Conservation (phyloP, 2,113 vertebrate species). For the Salvator merianae region DNA sequence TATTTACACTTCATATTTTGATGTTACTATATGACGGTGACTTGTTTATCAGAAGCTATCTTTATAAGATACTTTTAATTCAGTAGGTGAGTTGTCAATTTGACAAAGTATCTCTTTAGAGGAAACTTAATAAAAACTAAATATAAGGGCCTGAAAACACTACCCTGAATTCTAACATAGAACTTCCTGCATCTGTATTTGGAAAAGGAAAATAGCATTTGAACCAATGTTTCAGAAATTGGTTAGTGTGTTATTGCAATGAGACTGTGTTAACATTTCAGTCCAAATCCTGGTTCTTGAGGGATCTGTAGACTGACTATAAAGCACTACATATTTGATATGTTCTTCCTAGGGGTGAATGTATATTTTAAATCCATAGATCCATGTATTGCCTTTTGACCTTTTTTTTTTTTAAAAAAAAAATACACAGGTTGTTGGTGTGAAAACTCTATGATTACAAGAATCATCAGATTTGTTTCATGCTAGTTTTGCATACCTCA, state of each 20-base stretch:
- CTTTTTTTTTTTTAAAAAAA: neutral
- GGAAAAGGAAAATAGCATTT: constrained; percentile 36
- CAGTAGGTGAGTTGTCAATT: constrained; percentile 67
- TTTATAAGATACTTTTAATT: constrained; percentile 80
- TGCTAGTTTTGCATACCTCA: constrained; percentile 31
- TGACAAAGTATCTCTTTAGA: constrained; percentile 66
- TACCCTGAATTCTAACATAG: constrained; percentile 65
- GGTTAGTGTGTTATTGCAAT: constrained; percentile 66
- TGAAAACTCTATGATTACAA: constrained; percentile 17
- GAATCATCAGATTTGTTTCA: constrained; percentile 37
- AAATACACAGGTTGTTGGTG: constrained; percentile 21
- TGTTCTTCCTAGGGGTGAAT: constrained; percentile 61
- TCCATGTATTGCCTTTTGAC: constrained; percentile 16
- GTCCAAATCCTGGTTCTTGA: constrained; percentile 53
- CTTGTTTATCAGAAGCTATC: constrained; percentile 73
- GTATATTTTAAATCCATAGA: constrained; percentile 37
- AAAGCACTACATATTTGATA: constrained; percentile 19
- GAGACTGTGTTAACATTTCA: constrained; percentile 65
- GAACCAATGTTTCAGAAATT: constrained; percentile 53
- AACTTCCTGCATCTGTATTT: constrained; percentile 64
- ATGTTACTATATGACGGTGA: constrained; percentile 77
- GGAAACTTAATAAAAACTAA: constrained; percentile 68
- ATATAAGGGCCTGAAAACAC: constrained; percentile 58
- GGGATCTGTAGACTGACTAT: constrained; percentile 51
- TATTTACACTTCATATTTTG: constrained; percentile 73